Evolutionary conservation across 1,140 invertebrate species (phyloP).

Genomic region (Pseudomyrmex sp.): DNA sequence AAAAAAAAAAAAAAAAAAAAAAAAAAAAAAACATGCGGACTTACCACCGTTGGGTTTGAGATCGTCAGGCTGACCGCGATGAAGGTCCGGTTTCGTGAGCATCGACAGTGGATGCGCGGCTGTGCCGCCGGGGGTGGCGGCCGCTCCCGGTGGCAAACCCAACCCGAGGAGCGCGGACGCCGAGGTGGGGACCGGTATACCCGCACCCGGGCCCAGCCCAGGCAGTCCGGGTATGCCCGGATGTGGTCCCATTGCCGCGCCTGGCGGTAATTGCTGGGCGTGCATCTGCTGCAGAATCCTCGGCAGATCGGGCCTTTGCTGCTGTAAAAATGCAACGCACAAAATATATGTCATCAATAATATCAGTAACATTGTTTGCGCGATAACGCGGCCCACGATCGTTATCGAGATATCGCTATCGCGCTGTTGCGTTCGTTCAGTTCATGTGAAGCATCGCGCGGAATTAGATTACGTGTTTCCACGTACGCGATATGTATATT

Average conservation of each 20-base stretch:
- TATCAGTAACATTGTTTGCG: background rate
- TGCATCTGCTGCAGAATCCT: constrained; percentile 95
- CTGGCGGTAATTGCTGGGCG: constrained; percentile 92
- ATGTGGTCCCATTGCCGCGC: constrained; percentile 89
- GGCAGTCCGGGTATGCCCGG: constrained; percentile 84
- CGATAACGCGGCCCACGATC: background rate
- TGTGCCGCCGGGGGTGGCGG: constrained; percentile 85
- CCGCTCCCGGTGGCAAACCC: constrained; percentile 86
- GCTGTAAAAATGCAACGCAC: constrained; percentile 85
- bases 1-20: background rate
- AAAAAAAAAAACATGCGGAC: constrained; percentile 75
- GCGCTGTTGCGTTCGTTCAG: background rate
- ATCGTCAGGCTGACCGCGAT: constrained; percentile 87
- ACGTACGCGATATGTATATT: background rate
- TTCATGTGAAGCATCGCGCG: background rate
- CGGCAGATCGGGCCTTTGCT: constrained; percentile 92
- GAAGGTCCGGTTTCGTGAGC: constrained; percentile 90
- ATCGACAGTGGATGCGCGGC: constrained; percentile 90
- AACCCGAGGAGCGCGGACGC: constrained; percentile 82
- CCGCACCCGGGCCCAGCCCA: constrained; percentile 81
- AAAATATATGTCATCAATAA: constrained; percentile 21
- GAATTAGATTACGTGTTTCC: constrained; percentile 31
- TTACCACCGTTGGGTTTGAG: constrained; percentile 89
- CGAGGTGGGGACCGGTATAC: constrained; percentile 84
- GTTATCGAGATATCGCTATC: background rate